phyloP scores from a whole-genome alignment of 2,797 vertebrate genomes.

The Rousettus madagascariensis region DNA sequence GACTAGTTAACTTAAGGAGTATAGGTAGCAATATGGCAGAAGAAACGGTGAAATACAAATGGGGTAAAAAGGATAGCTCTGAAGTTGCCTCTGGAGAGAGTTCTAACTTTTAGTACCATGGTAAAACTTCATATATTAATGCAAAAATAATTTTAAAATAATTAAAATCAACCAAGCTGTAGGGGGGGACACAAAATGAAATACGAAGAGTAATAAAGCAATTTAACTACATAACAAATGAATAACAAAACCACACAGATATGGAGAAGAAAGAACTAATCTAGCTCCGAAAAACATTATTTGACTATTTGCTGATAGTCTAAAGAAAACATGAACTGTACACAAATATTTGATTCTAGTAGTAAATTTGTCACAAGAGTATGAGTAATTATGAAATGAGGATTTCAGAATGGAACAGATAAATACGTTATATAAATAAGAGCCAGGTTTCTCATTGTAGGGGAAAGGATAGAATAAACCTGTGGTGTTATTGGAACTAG shows the following conservation, averaged over 20 bases:
- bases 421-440: background rate
- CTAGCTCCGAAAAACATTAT: background rate
- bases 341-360: background rate
- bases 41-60: background rate
- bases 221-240: background rate
- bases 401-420: background rate
- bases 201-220: background rate
- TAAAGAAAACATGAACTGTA: background rate
- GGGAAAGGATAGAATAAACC: background rate
- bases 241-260: background rate
- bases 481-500: background rate
- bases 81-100: background rate
- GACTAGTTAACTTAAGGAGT: background rate
- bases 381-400: background rate
- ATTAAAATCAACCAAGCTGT: background rate
- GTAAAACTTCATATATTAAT: background rate
- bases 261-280: background rate
- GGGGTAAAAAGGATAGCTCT: background rate
- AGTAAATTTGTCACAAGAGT: background rate
- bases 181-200: background rate
- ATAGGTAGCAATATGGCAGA: background rate
- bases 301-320: background rate
- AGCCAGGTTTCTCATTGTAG: background rate
- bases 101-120: background rate
- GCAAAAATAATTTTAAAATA: background rate